Base-by-base conservation (phyloP, 2,888 invertebrate genomes). In the Harpalus rubripes region DNA sequence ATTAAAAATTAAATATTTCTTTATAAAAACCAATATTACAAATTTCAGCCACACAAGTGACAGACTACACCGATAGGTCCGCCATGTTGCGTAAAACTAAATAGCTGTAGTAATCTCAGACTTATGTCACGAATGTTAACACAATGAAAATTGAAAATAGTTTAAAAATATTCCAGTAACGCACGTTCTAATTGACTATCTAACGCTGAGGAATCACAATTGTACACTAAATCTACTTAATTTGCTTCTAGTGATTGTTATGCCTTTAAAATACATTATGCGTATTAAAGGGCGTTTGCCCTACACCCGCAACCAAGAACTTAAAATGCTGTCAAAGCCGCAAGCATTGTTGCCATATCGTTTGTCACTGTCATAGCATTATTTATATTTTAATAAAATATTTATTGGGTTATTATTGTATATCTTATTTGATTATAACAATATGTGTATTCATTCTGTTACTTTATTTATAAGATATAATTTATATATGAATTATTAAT, bases 31-130 rank as follows among this genome's bases (percentile, higher is more conserved):
- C 84, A 78, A 84, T 78, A 78, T 74, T 84, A 32, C 56, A 84
- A 84, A 63, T 76, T 84, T 84, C 78, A 78, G 84, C 84, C 84
- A 84, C 84, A 78, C 84, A 84, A 84, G 84, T 84, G 84, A 84
- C 84, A 84, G 84, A 76, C 84, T 84, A 84, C 84, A 84, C 84
- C 84, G 84, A 84, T 78, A 63, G 78, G 84, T 78, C 84, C 84
- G 84, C 84, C 84, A 84, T 84, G 52, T 84, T 84, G 78, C 84
- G 78, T 78, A 78, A 78, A 78, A 84, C 84, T 84, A 84, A 39
- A 76, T 76, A 74, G 58, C 84, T 84, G 84, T 78, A 84, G 32
- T 63, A 78, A 84, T 76, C 78, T 59, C 78, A 41, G 84, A 84
- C 84, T 26, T 44, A 84, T 61, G 84, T 78, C 26, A 63, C 78